Conservation (phyloP, 2,113 vertebrate species). For the Brienomyrus brachyistius region DNA sequence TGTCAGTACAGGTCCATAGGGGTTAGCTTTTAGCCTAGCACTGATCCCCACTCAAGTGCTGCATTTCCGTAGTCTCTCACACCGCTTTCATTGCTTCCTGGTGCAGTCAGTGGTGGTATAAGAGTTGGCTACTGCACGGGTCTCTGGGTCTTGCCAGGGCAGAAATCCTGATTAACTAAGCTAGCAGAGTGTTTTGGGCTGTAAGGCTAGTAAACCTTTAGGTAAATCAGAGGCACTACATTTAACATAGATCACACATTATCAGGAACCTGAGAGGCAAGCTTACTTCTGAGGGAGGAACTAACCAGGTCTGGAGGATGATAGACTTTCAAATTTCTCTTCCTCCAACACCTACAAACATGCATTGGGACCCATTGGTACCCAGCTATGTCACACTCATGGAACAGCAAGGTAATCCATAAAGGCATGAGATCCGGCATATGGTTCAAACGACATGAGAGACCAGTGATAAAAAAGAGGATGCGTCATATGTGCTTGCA, state of each 20-base stretch:
- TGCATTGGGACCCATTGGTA: neutral
- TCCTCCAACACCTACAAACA: neutral
- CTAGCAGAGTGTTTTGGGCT: neutral
- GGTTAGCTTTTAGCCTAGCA: neutral
- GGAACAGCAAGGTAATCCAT: neutral
- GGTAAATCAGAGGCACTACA: too few species aligned
- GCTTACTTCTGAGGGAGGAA: neutral
- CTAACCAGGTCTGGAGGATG: neutral
- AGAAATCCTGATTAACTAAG: neutral
- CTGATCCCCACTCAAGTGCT: neutral
- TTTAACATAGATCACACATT: too few species aligned
- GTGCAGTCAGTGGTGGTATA: neutral
- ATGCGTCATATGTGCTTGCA: neutral
- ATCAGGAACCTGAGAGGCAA: neutral
- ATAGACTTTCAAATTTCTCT: neutral
- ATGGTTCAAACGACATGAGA: neutral
- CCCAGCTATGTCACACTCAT: neutral
- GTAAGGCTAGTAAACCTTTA: too few species aligned
- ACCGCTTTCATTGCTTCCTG: too few species aligned
- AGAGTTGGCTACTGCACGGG: neutral
- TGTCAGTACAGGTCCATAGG: too few species aligned
- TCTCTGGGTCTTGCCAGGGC: neutral
- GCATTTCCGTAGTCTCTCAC: neutral
- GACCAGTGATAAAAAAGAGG: neutral
- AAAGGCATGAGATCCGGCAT: neutral